Evolutionary conservation across 2,797 vertebrate species (phyloP).

Genomic region (Meda fulgida): DNA sequence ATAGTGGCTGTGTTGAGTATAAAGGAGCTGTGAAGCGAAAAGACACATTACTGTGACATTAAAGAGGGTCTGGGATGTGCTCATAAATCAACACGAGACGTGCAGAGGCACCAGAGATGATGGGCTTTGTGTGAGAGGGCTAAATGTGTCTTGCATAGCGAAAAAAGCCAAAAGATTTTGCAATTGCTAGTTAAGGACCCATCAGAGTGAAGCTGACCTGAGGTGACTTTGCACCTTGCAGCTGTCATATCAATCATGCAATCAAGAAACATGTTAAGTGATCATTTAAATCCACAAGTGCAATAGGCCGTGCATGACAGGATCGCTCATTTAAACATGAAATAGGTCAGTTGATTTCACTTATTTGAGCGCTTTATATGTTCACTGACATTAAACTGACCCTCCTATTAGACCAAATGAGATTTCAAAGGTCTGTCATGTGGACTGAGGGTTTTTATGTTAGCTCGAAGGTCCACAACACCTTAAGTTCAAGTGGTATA

Average conservation of each 20-base stretch:
- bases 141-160: background rate
- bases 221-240: background rate
- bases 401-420: background rate
- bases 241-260: slow-evolving; percentile 9
- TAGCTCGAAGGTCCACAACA: background rate
- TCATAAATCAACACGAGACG: slow-evolving; percentile 37
- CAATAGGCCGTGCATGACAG: background rate
- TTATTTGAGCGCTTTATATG: slow-evolving; percentile 3
- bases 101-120: slow-evolving; percentile 15
- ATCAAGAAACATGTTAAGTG: slow-evolving; percentile 3
- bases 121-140: slow-evolving; percentile 32
- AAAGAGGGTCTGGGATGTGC: slow-evolving; percentile 48
- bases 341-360: background rate
- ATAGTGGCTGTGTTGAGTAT: slow-evolving; percentile 46
- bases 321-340: slow-evolving; percentile 1
- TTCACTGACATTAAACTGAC: slow-evolving; percentile 44
- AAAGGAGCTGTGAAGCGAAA: slow-evolving; percentile 44
- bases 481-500: background rate
- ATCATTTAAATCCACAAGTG: background rate
- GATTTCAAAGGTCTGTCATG: slow-evolving; percentile 2
- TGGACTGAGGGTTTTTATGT: background rate
- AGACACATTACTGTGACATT: slow-evolving; percentile 53
- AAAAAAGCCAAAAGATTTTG: background rate
- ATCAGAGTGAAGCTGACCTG: background rate
- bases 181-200: slow-evolving; percentile 3